phyloP scores from a whole-genome alignment of 2,113 vertebrate genomes.

The Terrapene triunguis region DNA sequence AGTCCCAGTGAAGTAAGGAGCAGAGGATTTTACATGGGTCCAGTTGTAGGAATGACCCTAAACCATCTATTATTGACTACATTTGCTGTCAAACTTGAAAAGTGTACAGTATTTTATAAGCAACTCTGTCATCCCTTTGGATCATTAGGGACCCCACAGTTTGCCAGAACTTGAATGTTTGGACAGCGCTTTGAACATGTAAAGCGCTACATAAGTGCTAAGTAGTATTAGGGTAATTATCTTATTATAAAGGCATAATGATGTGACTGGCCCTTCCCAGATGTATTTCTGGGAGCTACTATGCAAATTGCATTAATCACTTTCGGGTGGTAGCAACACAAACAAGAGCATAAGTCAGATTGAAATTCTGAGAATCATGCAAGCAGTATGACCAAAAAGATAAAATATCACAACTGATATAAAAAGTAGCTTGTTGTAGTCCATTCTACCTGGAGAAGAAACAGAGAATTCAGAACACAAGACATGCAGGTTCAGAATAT shows the following conservation, averaged over 20 bases:
- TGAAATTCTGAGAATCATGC: neutral
- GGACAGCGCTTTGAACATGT: neutral
- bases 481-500: neutral
- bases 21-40: too few relatives aligned
- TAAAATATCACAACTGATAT: neutral
- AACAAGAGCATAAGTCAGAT: neutral
- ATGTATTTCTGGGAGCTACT: neutral
- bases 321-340: neutral
- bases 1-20: too few relatives aligned
- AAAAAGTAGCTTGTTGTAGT: neutral
- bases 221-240: neutral
- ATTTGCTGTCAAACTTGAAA: accelerated
- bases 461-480: neutral
- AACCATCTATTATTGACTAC: accelerated
- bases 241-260: neutral
- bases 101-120: accelerated
- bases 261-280: neutral
- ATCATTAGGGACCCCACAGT: accelerated
- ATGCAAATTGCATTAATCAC: neutral
- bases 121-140: accelerated
- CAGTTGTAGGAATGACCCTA: neutral
- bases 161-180: accelerated
- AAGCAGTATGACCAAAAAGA: neutral
- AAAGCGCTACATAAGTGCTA: too few relatives aligned
- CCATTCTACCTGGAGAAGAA: neutral